phyloP scores from a whole-genome alignment of 2,113 vertebrate species.

The Sorex araneus region DNA sequence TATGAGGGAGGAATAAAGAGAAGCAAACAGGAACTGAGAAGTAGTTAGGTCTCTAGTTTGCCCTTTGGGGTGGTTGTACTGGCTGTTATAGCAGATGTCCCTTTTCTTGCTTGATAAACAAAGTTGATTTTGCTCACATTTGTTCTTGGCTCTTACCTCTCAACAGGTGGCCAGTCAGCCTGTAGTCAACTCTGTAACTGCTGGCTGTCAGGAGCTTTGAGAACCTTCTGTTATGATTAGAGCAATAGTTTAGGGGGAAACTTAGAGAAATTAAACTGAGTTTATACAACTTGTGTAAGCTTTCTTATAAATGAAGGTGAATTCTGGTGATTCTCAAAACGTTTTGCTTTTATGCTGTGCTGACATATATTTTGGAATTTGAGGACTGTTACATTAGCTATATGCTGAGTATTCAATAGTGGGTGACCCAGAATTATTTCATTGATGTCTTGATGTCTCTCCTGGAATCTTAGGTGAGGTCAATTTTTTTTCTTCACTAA shows the following conservation, averaged over 20 bases:
- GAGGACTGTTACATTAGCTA: neutral
- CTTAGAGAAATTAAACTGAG: constrained; percentile 10
- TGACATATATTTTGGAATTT: neutral
- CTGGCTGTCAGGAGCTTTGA: constrained; percentile 68
- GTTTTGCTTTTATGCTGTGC: neutral
- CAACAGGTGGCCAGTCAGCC: constrained; percentile 79
- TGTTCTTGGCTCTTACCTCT: constrained; percentile 75
- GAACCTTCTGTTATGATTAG: constrained; percentile 72
- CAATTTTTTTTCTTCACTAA: neutral
- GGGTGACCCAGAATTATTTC: constrained; percentile 19
- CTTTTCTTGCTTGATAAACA: constrained; percentile 73
- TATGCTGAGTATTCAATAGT: neutral
- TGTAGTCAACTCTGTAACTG: constrained; percentile 49
- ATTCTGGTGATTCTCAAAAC: neutral
- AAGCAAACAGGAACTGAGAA: constrained; percentile 41
- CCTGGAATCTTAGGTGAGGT: constrained; percentile 15
- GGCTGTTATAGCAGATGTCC: constrained; percentile 63
- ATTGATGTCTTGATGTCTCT: neutral
- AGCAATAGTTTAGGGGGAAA: constrained; percentile 40
- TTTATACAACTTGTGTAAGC: neutral
- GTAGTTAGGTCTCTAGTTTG: constrained; percentile 14
- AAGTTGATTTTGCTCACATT: constrained; percentile 75
- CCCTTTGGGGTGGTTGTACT: constrained; percentile 66
- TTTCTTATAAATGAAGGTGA: constrained; percentile 10
- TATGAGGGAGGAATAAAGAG: neutral